Evolutionary conservation across 2,113 vertebrate genomes (phyloP).

Genomic region (Abramis brama): DNA sequence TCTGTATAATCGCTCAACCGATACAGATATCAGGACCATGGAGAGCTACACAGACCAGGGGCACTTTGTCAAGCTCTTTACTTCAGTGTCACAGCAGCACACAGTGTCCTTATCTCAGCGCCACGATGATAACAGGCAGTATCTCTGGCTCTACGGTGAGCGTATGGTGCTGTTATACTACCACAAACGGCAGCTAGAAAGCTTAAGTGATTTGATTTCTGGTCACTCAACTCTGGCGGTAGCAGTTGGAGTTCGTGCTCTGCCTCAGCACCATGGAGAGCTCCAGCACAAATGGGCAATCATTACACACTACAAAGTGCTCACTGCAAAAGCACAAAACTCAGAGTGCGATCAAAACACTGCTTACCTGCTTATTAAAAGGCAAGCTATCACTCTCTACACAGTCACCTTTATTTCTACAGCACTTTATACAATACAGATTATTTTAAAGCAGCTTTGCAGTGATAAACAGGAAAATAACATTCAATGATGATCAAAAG

Average conservation of each 20-base stretch:
- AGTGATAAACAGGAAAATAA: too few relatives aligned
- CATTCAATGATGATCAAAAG: too few relatives aligned
- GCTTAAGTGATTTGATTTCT: conserved; percentile 23
- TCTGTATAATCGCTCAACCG: neutral
- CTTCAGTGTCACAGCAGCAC: neutral
- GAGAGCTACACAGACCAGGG: conserved; percentile 9
- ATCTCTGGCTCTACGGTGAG: neutral
- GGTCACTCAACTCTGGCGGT: neutral
- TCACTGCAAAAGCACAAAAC: conserved; percentile 1
- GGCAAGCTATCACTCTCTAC: neutral
- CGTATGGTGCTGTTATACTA: neutral
- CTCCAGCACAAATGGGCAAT: neutral
- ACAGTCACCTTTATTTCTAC: neutral
- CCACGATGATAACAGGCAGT: neutral
- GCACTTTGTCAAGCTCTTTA: neutral
- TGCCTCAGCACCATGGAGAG: conserved; percentile 25
- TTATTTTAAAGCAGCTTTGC: too few relatives aligned
- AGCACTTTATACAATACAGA: too few relatives aligned
- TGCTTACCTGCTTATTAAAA: neutral
- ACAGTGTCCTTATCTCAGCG: neutral
- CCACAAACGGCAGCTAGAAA: neutral
- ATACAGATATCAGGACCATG: conserved; percentile 24
- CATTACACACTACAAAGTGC: neutral
- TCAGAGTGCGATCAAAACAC: neutral
- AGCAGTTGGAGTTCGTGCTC: neutral